Evolutionary conservation across 2,113 vertebrate species (phyloP), one percentile per base, ranked within the genome.

Genomic region (Sinocyclocheilus grahami): DNA sequence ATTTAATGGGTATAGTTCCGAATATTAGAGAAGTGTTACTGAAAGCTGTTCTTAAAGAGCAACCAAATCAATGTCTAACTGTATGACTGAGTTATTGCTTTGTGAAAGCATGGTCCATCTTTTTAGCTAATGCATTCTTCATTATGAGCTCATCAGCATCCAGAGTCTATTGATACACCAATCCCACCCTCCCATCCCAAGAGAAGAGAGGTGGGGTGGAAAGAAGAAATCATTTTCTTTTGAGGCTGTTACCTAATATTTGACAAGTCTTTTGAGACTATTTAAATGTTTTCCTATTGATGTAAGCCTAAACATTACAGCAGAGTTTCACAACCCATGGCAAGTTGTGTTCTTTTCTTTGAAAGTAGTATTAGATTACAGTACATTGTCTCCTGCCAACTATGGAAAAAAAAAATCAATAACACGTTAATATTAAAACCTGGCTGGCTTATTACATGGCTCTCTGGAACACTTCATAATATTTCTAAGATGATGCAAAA

Each of bases 61-160:
- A 16, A 48, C 5, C 74, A 76, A 51, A 51, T 76, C 74, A 24
- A 51, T 27, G 74, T 76, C n/a, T 16, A 24, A 48, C 39, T 76
- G 22, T 8, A 24, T 33, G 27, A 30, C 2, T 33, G 24, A 30
- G 63, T 22, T 55, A 13, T 71, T 48, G 65, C 60, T 67, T 69
- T 55, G 30, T 3, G 39, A 3, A 67, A 46, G 58, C 4, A 0
- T 46, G 3, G 18, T 39, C 30, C 22, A 48, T 48, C 24, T 30
- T 51, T 9, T 82, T 67, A 72, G 48, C 24, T 72, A 37, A 83
- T 82, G 85, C 69, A 82, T 74, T 62, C 51, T 53, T 83, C 46
- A 55, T 55, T 53, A 75, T 63, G 51, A 85, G 46, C 69, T 81
- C 85, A 81, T 77, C n/a, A 55, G 24, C n/a, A 71, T 85, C 53